Evolutionary conservation across 1,140 invertebrate genomes (phyloP).

Genomic region (Globodera ellingtonae): DNA sequence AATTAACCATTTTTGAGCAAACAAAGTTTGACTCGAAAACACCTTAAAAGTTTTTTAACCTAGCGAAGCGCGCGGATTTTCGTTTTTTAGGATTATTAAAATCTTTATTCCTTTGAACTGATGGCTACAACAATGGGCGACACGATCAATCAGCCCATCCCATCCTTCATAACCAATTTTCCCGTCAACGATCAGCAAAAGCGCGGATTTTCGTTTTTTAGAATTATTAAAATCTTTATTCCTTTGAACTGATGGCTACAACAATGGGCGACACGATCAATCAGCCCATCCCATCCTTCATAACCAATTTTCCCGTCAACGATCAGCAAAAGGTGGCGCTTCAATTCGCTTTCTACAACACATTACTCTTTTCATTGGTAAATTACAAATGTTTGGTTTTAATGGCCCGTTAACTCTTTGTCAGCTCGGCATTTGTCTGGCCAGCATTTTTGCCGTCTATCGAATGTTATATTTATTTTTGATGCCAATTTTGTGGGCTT

Average conservation of each 20-base stretch:
- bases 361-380: conserved; percentile 47
- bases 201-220: no score
- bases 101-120: no score
- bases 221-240: no score
- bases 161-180: conserved; percentile 35
- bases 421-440: conserved; percentile 47
- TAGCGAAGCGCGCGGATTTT: no score
- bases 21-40: no score
- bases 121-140: not conserved
- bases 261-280: not conserved
- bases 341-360: conserved; percentile 55
- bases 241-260: no score
- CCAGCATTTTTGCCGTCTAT: conserved; percentile 52
- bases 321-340: conserved; percentile 40
- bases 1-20: no score
- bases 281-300: conserved; percentile 10
- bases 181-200: conserved; percentile 36
- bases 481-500: conserved; percentile 52
- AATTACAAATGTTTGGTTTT: conserved; percentile 23
- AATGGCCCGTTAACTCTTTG: conserved; percentile 18
- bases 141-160: not conserved
- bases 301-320: conserved; percentile 35
- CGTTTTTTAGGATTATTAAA: no score
- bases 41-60: no score
- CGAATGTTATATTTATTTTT: conserved; percentile 54